Conservation (phyloP, 2,113 vertebrate genomes). For the Osmerus mordax region DNA sequence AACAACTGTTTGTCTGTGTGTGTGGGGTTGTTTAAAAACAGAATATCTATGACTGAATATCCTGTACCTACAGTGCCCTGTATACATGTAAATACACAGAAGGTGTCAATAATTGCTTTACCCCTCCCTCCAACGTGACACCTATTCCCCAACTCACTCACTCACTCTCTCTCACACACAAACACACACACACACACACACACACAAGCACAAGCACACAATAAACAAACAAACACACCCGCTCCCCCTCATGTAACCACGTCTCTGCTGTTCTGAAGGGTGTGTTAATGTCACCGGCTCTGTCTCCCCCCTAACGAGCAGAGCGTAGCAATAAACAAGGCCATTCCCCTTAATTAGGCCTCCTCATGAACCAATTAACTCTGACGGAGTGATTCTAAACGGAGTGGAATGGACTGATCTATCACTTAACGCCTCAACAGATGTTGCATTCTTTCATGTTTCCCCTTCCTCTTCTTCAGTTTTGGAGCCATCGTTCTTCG, state of each 20-base stretch:
- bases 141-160: neutral
- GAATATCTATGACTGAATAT: neutral
- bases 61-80: neutral
- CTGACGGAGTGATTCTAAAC: constrained; percentile 60
- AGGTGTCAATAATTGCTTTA: neutral
- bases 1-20: neutral
- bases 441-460: constrained; percentile 51
- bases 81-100: neutral
- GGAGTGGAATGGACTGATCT: constrained; percentile 62
- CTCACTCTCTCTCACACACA: neutral
- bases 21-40: neutral
- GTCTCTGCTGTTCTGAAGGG: constrained; percentile 31
- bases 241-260: too few relatives aligned
- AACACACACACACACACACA: neutral
- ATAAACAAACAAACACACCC: too few relatives aligned
- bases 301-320: constrained; percentile 43
- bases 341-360: neutral
- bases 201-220: neutral
- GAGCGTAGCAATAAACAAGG: constrained; percentile 16
- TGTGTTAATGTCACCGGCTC: constrained; percentile 53
- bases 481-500: constrained; percentile 19
- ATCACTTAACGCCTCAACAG: constrained; percentile 58
- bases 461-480: constrained; percentile 3
- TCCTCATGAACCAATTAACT: constrained; percentile 57
- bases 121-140: neutral